phyloP scores from a whole-genome alignment of 2,797 vertebrate genomes.

The Percopsis omiscomaycus region DNA sequence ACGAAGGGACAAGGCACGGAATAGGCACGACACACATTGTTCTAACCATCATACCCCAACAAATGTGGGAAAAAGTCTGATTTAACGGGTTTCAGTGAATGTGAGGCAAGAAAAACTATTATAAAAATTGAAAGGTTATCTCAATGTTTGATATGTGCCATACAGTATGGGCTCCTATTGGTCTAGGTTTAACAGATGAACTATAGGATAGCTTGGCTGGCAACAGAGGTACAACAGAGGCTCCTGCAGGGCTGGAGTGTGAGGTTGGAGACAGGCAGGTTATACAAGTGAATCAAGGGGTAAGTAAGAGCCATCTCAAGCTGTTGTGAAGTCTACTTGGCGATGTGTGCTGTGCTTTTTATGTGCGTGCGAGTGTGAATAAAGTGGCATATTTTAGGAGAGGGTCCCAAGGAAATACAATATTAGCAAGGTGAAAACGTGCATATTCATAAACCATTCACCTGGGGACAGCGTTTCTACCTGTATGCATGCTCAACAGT shows the following conservation, averaged over 20 bases:
- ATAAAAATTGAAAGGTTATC: no score
- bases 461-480: neutral
- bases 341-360: no score
- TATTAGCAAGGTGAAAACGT: constrained; percentile 5
- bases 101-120: no score
- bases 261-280: constrained; percentile 49
- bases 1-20: no score
- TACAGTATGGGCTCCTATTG: no score
- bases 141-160: no score
- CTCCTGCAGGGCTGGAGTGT: constrained; percentile 60
- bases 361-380: constrained; percentile 5
- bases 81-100: no score
- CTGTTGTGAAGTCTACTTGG: neutral
- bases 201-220: no score
- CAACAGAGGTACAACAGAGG: constrained; percentile 58
- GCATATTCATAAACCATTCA: constrained; percentile 3
- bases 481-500: neutral
- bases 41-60: no score
- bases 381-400: constrained; percentile 4
- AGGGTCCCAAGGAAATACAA: neutral
- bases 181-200: no score
- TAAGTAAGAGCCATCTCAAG: constrained; percentile 9
- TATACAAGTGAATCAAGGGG: constrained; percentile 9
- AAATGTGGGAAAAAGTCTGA: no score
- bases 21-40: no score